Conservation (phyloP, 2,113 vertebrate genomes). For the Aldabrachelys gigantea region DNA sequence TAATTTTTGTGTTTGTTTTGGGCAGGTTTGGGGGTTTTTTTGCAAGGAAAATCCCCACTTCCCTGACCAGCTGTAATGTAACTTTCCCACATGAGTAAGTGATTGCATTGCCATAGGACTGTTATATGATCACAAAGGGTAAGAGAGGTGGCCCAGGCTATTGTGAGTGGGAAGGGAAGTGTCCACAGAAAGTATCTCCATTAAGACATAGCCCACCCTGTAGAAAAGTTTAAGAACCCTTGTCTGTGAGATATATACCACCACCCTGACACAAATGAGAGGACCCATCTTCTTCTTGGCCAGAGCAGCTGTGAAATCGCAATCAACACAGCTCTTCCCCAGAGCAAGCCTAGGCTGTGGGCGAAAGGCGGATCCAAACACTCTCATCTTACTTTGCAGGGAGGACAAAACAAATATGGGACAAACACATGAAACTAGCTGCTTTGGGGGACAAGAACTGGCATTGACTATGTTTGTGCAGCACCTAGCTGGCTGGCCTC, state of each 20-base stretch:
- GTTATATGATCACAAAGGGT: not conserved
- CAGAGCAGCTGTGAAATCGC: not conserved
- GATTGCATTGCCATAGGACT: not conserved
- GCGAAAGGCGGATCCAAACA: not conserved
- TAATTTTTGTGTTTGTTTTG: not conserved
- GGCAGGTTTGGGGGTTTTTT: not conserved
- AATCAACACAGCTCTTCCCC: not conserved
- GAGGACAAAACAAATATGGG: not conserved
- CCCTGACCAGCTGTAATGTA: rapidly evolving
- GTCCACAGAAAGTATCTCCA: not conserved
- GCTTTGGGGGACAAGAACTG: not conserved
- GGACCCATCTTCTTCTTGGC: not conserved
- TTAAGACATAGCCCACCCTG: not conserved
- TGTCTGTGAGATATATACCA: not conserved
- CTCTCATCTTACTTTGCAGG: not conserved
- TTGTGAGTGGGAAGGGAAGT: not conserved
- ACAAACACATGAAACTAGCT: not conserved
- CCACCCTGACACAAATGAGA: not conserved
- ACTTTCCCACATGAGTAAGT: rapidly evolving
- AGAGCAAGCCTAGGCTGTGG: not conserved
- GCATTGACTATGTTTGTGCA: not conserved
- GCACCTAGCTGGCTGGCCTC: not conserved
- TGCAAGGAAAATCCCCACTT: not conserved
- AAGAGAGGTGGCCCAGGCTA: not conserved
- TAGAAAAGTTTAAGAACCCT: not conserved